phyloP scores from a whole-genome alignment of 2,797 vertebrate species.

The Nothura maculosa region DNA sequence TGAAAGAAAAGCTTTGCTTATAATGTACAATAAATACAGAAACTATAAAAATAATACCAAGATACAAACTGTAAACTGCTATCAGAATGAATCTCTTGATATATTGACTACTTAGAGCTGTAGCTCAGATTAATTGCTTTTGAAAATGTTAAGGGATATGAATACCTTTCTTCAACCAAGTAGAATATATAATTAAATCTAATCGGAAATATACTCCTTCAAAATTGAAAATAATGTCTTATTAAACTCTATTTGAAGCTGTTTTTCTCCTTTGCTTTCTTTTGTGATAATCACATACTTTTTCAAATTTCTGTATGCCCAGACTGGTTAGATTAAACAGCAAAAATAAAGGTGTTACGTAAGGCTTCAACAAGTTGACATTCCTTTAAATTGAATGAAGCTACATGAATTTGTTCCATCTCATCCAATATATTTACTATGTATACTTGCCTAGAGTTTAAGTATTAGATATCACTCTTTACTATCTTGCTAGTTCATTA shows the following conservation, averaged over 20 bases:
- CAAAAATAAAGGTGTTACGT: neutral
- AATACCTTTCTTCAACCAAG: neutral
- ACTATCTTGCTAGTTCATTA: too few relatives aligned
- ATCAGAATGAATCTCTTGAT: neutral
- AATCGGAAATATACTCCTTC: neutral
- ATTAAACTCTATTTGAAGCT: neutral
- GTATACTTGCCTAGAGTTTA: neutral
- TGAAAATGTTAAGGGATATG: neutral
- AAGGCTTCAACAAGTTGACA: neutral
- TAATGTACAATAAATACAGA: neutral
- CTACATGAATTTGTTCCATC: neutral
- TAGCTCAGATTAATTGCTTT: neutral
- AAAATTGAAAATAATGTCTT: neutral
- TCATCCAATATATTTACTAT: neutral
- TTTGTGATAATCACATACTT: neutral
- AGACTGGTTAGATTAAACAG: neutral
- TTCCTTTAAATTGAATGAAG: neutral
- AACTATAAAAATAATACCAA: constrained; percentile 29
- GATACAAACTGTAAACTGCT: neutral
- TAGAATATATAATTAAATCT: neutral
- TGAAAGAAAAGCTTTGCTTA: constrained; percentile 38
- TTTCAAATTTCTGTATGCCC: neutral
- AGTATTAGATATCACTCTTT: neutral
- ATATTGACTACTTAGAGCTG: neutral
- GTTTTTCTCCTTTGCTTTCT: neutral